Evolutionary conservation across 2,113 vertebrate species (phyloP), one percentile per base, ranked within the genome.

Genomic region (Macroglossus sobrinus): DNA sequence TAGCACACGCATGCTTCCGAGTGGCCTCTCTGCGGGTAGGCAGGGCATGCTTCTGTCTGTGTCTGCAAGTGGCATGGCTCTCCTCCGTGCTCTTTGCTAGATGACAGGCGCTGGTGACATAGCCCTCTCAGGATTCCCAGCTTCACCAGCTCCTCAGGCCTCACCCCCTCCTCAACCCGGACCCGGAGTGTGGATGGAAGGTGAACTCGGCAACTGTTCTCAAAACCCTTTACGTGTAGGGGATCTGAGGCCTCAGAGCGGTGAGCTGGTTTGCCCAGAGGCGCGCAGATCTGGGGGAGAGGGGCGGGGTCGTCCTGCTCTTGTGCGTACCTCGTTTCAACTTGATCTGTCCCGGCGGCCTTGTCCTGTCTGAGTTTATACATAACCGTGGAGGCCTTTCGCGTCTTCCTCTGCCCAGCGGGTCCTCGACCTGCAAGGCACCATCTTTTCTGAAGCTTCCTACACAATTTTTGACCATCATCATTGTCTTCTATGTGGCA

Each of bases 301-400:
- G 10, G 61, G 53, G 30, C 16, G 3, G 11, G 2, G 30, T 1
- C n/a, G 19, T 5, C 0, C 2, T 53, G 63, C 26, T 35, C 8
- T 26, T n/a, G 22, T 5, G 1, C 28, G 4, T 2, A 4, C 38
- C 63, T 59, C 19, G 12, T 28, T 45, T 50, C 15, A 24, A 9
- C 57, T 45, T 43, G 7, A 3, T 30, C 30, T 57, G 13, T 4
- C 8, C 5, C 28, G 3, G 43, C 22, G 5, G 5, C 22, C 15
- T 15, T 50, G 69, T 18, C 35, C 68, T 15, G 8, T 18, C 1
- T 55, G 45, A 26, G 14, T 33, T n/a, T 33, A n/a, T 14, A 13
- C 4, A 1, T 9, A 47, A 50, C n/a, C 33, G 8, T 53, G 9
- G 33, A 74, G 11, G 1, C 2, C n/a, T 53, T 86, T 59, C n/a